Evolutionary conservation across 2,888 invertebrate genomes (phyloP), one percentile per base, ranked within the genome.

Genomic region (Thereva unica): DNA sequence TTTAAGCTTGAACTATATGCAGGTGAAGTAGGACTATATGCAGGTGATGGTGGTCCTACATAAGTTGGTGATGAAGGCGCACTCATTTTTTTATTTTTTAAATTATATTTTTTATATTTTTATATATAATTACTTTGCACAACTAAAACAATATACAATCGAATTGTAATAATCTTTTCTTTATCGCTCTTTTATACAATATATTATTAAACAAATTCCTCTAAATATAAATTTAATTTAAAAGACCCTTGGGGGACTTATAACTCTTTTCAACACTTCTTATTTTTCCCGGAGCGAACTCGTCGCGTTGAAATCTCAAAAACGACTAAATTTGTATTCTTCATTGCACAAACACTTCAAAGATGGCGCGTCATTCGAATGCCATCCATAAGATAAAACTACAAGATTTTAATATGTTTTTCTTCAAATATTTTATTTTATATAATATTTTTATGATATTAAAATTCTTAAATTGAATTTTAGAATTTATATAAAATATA

Each of bases 301-400:
- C 78, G 78, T 79, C 81, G 75, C 82, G 82, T 83, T 83, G 83
- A 83, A 78, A 82, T 82, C 83, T 83, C 82, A 83, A 82, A 82
- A 83, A 85, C 85, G 84, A 85, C 86, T 86, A 84, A 80, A 77
- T 82, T 82, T 83, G 83, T 83, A 84, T 83, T 80, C 81, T 82
- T 81, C 81, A 82, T 83, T 84, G 85, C 85, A 85, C 84, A 86
- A 86, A 86, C 85, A 85, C 86, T 87, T 84, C 84, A 85, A 87
- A 86, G 85, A 87, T 86, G 86, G 86, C 87, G 86, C 86, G 85
- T 82, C 73, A 83, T 84, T 82, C 73, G 74, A 68, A 68, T 67
- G 72, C 71, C 72, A 23, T 23, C 23, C 23, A 23, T 23, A 23
- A 23, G 12, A 68, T 72, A 69, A 69, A 70, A 73, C 65, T 23